Evolutionary conservation across 2,888 invertebrate species (phyloP), one percentile per base, ranked within the genome.

Genomic region (Eledona agricola): DNA sequence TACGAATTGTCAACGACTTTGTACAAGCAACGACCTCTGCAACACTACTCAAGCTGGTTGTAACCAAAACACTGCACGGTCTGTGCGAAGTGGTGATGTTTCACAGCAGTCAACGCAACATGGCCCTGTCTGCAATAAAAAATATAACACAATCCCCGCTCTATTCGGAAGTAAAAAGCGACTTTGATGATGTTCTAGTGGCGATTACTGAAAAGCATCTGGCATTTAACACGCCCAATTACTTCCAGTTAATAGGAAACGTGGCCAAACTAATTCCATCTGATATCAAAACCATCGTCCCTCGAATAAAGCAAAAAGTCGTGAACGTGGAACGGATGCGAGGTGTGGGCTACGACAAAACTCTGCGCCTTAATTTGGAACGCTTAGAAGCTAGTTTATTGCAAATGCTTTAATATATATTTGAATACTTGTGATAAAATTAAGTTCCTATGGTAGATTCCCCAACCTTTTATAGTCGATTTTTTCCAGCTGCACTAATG

Each of bases 401-500:
- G 17, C 28, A 12, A 28, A 3, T 13, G 23, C 7, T 38, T 38
- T 25, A 9, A 10, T n/a, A 20, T 5, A 19, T 16, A 38, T 28
- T 28, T 40, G 9, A 26, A 4, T 37, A 6, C 9, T 13, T 26
- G 22, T 40, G 16, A 26, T 9, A 26, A 12, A 15, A 20, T 15
- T 11, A 42, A 25, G 22, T 45, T 34, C 16, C 23, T 37, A 52
- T 25, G 54, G 54, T 50, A 55, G 19, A 55, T 64, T 70, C 15
- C 77, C 78, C 12, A 90, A 78, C 54, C 90, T 79, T 71, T 91
- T 90, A 73, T 92, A 93, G 78, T 96, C 96, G 38, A 95, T 89
- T 78, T 96, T 96, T 71, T 96, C 96, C 3, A 96, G 81, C 62
- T 90, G 90, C 2, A 96, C 95, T 4, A 96, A 80, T 0, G 97